Percentiles rank a stretch among this genome's conserved stretches.
Evolutionary conservation across 2,888 invertebrate species (phyloP).

Genomic region (Dryobotodes eremita): DNA sequence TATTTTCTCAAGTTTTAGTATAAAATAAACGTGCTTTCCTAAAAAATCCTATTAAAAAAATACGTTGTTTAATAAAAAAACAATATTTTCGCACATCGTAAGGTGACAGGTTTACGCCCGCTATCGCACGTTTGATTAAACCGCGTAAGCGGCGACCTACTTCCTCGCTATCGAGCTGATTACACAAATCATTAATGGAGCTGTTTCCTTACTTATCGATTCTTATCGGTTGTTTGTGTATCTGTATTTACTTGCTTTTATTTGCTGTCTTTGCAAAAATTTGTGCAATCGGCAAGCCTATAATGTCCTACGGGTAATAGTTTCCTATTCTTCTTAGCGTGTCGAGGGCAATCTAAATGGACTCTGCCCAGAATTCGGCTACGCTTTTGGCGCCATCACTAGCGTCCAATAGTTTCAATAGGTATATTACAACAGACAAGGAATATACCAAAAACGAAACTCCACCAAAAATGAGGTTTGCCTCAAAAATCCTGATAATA

Average conservation of each 20-base stretch:
- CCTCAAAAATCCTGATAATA: background rate
- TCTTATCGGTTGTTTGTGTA: conserved; percentile 47
- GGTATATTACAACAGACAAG: background rate
- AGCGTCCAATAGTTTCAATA: background rate
- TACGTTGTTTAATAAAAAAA: background rate
- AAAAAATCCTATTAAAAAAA: background rate
- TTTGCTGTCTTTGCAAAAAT: conserved; percentile 21
- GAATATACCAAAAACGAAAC: background rate
- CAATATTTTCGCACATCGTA: background rate
- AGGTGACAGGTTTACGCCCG: conserved; percentile 6
- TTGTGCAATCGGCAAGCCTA: conserved; percentile 6
- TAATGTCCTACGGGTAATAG: background rate
- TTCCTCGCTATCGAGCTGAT: conserved; percentile 55
- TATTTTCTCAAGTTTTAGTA: background rate
- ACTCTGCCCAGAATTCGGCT: no score
- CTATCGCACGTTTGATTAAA: conserved; percentile 57
- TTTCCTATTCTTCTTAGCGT: background rate
- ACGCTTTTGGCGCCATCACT: no score
- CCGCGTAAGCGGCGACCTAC: conserved; percentile 56
- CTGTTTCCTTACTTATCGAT: conserved; percentile 32
- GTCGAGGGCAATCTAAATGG: no score
- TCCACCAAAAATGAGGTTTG: background rate
- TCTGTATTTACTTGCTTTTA: conserved; percentile 11
- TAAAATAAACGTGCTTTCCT: background rate
- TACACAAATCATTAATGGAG: conserved; percentile 48